Conservation (phyloP, 2,888 invertebrate species). For the Chromoteleia sp. region DNA sequence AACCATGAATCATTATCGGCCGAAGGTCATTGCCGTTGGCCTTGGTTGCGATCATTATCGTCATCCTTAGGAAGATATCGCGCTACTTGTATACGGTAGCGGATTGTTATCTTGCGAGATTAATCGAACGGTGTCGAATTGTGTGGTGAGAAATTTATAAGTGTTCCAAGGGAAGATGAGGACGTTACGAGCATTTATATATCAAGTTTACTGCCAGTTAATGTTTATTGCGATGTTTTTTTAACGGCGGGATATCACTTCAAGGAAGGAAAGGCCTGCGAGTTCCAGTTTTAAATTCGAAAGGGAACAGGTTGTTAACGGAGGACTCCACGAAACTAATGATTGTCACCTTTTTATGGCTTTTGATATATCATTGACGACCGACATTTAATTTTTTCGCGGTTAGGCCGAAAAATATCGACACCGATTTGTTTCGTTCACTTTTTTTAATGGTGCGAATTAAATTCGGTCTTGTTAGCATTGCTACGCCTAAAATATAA, state of each 20-base stretch:
- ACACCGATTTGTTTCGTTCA: neutral
- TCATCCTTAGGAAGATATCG: slow-evolving; percentile 54
- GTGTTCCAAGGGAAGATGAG: slow-evolving; percentile 31
- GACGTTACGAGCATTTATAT: slow-evolving; percentile 59
- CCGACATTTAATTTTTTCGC: slow-evolving; percentile 13
- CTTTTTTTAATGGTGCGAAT: slow-evolving; percentile 11
- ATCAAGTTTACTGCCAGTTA: slow-evolving; percentile 52
- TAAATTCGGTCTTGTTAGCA: slow-evolving; percentile 11
- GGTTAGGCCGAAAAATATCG: neutral
- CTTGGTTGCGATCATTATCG: slow-evolving; percentile 55
- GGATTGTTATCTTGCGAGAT: slow-evolving; percentile 57
- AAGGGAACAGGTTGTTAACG: slow-evolving; percentile 60
- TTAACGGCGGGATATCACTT: slow-evolving; percentile 39
- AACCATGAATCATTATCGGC: slow-evolving; percentile 51
- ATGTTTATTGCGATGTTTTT: slow-evolving; percentile 58
- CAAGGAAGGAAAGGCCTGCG: slow-evolving; percentile 34
- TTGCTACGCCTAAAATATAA: neutral
- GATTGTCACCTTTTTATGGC: slow-evolving; percentile 58
- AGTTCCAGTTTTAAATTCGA: slow-evolving; percentile 61
- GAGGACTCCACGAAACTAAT: slow-evolving; percentile 50
- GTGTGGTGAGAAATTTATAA: slow-evolving; percentile 55
- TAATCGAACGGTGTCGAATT: slow-evolving; percentile 63
- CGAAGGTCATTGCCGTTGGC: slow-evolving; percentile 58
- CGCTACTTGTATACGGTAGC: slow-evolving; percentile 57
- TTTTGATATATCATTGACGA: slow-evolving; percentile 53